Evolutionary conservation across 1,140 invertebrate species (phyloP).

Genomic region (Parapsyche elsis): DNA sequence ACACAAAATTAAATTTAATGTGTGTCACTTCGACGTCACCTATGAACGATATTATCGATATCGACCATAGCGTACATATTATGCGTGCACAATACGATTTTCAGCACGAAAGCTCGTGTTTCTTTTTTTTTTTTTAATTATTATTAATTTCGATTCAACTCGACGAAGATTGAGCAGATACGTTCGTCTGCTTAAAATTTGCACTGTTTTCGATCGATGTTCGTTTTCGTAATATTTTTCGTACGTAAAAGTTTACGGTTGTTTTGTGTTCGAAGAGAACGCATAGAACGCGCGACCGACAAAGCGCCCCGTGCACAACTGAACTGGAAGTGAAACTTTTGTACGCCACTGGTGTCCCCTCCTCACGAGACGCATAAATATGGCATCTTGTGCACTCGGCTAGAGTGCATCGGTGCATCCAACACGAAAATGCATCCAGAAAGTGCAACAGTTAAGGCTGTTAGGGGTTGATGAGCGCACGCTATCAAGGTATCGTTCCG

Average conservation of each 20-base stretch:
- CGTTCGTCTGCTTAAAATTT: neutral
- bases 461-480: too few relatives aligned
- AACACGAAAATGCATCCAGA: too few relatives aligned
- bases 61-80: neutral
- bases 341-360: neutral
- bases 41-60: neutral
- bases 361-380: neutral
- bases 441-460: too few relatives aligned
- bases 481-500: too few relatives aligned
- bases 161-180: neutral
- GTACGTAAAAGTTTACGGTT: neutral
- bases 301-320: neutral
- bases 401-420: neutral
- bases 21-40: neutral
- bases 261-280: neutral
- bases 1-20: neutral
- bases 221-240: neutral
- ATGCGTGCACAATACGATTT: neutral
- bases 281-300: neutral
- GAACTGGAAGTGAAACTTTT: slow-evolving; percentile 14
- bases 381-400: too few relatives aligned
- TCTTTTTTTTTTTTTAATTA: neutral
- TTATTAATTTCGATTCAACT: too few relatives aligned
- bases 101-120: neutral
- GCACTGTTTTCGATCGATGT: neutral